Evolutionary conservation across 1,140 invertebrate genomes (phyloP).

Genomic region (Drosophila littoralis): DNA sequence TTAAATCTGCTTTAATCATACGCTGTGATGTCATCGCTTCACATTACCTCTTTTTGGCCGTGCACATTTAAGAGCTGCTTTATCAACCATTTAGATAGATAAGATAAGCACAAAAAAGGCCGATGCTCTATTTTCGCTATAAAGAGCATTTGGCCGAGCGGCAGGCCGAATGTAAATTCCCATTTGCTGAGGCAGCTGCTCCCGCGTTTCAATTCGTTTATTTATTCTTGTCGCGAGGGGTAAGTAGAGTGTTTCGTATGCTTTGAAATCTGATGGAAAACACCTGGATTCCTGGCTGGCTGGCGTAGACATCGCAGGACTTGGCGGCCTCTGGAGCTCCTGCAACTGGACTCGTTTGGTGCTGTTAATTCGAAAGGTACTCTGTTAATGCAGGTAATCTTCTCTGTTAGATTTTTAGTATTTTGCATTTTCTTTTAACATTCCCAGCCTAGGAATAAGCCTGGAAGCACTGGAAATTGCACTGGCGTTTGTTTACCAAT

Average conservation of each 20-base stretch:
- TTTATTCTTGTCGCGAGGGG: constrained; percentile 22
- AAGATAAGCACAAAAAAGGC: constrained; percentile 12
- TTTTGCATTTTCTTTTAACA: constrained; percentile 13
- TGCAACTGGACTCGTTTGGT: neutral
- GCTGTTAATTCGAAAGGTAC: constrained; percentile 8
- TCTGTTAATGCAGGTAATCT: constrained; percentile 32
- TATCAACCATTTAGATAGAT: constrained; percentile 24
- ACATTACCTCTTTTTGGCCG: constrained; percentile 9
- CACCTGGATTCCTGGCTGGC: neutral
- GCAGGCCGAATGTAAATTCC: constrained; percentile 23
- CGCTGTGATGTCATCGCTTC: constrained; percentile 30
- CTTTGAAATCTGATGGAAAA: neutral
- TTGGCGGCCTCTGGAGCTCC: neutral
- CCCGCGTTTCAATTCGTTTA: constrained; percentile 41
- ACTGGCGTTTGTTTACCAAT: constrained; percentile 2
- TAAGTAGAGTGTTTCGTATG: constrained; percentile 66
- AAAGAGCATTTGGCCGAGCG: constrained; percentile 59
- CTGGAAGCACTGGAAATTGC: neutral
- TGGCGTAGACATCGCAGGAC: neutral
- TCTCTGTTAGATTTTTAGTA: constrained; percentile 1
- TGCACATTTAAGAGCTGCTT: constrained; percentile 60
- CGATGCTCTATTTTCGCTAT: constrained; percentile 58
- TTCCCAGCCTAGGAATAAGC: constrained; percentile 10
- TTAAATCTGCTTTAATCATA: constrained; percentile 50
- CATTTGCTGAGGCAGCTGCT: constrained; percentile 29